A percentile compares a stretch with the other conserved stretches of the same genome.
These are phyloP conservation scores for Pogonus chalceus DNA, from an alignment of 1,140 invertebrate genomes.

Conservation along the genomic window DNA sequence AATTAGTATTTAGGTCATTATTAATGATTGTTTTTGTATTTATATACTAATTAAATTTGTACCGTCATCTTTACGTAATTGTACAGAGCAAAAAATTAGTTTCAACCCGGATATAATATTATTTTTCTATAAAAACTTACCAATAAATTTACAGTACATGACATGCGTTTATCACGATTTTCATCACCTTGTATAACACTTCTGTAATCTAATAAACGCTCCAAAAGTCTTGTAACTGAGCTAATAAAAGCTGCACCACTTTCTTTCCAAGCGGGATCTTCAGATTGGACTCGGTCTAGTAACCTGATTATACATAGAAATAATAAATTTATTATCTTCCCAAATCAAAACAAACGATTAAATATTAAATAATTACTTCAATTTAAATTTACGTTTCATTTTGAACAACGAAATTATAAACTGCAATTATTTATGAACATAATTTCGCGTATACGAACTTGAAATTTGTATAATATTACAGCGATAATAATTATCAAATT, in stretches of 20 bases:
- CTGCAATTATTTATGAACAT: too few species aligned
- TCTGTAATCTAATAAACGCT: constrained; percentile 83
- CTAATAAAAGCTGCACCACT: constrained; percentile 84
- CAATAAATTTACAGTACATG: constrained; percentile 91
- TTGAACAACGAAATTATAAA: not conserved
- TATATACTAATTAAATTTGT: not conserved
- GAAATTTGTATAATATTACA: too few species aligned
- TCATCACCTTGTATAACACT: constrained; percentile 87
- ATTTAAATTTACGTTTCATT: constrained; percentile 1
- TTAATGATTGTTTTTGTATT: not conserved
- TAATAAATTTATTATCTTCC: constrained; percentile 5
- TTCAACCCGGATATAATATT: not conserved
- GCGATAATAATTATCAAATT: too few species aligned
- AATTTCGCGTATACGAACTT: too few species aligned
- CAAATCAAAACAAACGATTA: constrained; percentile 5
- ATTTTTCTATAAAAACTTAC: too few species aligned
- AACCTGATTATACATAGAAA: constrained; percentile 44
- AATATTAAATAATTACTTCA: not conserved
- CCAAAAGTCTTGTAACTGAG: constrained; percentile 79
- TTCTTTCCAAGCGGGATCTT: constrained; percentile 80
- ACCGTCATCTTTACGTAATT: too few species aligned
- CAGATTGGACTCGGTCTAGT: constrained; percentile 73
- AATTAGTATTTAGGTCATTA: too few species aligned
- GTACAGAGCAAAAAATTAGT: not conserved
- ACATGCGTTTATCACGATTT: constrained; percentile 89